Conservation (phyloP, 2,888 invertebrate species). For the Syrphus vitripennis region DNA sequence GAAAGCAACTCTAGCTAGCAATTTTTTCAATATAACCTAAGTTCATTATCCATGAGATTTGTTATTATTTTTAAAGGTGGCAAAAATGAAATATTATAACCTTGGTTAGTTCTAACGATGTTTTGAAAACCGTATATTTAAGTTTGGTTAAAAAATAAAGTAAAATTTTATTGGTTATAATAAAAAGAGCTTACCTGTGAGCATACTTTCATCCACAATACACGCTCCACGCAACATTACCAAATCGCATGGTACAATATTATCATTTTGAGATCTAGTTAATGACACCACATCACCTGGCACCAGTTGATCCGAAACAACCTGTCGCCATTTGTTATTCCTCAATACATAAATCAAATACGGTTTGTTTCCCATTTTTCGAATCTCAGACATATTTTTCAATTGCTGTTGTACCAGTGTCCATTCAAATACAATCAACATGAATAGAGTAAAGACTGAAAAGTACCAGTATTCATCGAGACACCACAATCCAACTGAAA, state of each 20-base stretch:
- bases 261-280: conserved; percentile 93
- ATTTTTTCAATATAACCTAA: too few species aligned
- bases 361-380: conserved; percentile 99
- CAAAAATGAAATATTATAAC: too few species aligned
- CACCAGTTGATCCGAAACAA: conserved; percentile 92
- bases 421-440: conserved; percentile 98
- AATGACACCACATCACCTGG: conserved; percentile 99
- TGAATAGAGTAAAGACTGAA: conserved; percentile 96
- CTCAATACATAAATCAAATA: conserved; percentile 95
- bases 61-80: too few species aligned
- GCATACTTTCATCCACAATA: conserved; percentile 99
- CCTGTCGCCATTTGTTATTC: conserved; percentile 93
- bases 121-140: too few species aligned
- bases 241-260: conserved; percentile 97
- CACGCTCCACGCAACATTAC: conserved; percentile 96
- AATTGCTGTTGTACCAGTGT: conserved; percentile 99
- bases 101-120: too few species aligned
- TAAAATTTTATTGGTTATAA: neutral
- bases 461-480: conserved; percentile 99
- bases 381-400: conserved; percentile 98
- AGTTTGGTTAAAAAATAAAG: neutral
- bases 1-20: too few species aligned
- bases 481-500: conserved; percentile 99
- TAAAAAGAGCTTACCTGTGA: conserved; percentile 95
- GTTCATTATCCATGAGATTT: too few species aligned